phyloP scores from a whole-genome alignment of 2,888 invertebrate genomes.

The Agrotis ipsilon region DNA sequence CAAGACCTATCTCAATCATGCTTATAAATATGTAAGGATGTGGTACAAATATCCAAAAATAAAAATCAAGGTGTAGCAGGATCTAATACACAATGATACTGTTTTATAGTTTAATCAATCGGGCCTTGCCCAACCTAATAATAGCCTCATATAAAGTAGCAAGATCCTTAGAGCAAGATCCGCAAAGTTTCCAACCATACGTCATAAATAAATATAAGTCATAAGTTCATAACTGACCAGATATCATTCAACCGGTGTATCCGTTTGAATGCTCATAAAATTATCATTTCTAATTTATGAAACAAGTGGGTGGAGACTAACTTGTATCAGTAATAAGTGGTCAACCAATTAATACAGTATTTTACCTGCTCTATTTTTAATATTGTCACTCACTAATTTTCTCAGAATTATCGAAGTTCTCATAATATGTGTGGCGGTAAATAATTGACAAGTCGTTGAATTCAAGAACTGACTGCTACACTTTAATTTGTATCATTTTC shows the following conservation, averaged over 20 bases:
- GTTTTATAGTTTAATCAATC: conserved; percentile 44
- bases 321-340: conserved; percentile 59
- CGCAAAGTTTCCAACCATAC: conserved; percentile 68
- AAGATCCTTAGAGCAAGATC: conserved; percentile 66
- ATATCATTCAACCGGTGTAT: conserved; percentile 87
- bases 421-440: conserved; percentile 43
- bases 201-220: conserved; percentile 51
- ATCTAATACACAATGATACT: conserved; percentile 35
- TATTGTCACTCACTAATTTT: conserved; percentile 53
- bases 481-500: conserved; percentile 25
- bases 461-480: conserved; percentile 51
- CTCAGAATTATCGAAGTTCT: conserved; percentile 42
- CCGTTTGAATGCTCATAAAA: conserved; percentile 81
- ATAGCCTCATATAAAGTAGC: conserved; percentile 42
- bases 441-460: conserved; percentile 68
- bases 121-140: conserved; percentile 39
- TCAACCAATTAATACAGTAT: conserved; percentile 63
- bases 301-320: conserved; percentile 78
- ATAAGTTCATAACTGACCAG: conserved; percentile 56
- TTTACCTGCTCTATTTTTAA: conserved; percentile 54
- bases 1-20: too few species aligned
- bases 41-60: neutral
- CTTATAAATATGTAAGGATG: neutral
- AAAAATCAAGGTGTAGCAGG: conserved; percentile 33
- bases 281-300: conserved; percentile 83